These are phyloP conservation scores for Junco hyemalis DNA, from an alignment of 2,113 vertebrate species.

Conservation along the genomic window DNA sequence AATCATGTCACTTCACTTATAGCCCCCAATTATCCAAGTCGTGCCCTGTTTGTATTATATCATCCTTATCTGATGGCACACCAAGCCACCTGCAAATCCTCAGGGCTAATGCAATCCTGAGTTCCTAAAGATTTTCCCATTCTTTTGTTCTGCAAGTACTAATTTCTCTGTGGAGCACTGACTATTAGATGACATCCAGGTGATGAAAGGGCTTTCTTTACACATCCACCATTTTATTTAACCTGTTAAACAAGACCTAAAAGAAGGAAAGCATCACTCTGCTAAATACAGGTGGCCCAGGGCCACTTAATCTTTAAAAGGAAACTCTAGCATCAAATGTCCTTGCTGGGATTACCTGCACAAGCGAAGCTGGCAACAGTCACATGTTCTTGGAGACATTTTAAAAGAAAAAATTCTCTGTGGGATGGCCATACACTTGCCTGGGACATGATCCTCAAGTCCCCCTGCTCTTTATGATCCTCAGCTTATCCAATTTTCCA, in stretches of 20 bases:
- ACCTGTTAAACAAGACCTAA: background rate
- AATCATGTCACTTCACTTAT: slow-evolving; percentile 58
- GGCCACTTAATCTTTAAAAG: background rate
- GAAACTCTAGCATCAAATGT: background rate
- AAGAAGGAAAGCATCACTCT: background rate
- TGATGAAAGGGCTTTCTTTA: background rate
- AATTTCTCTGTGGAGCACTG: background rate
- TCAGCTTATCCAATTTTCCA: background rate
- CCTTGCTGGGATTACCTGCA: background rate
- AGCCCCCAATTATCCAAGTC: slow-evolving; percentile 56
- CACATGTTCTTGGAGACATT: background rate
- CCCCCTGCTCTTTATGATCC: background rate
- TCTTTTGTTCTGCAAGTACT: background rate
- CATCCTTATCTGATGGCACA: slow-evolving; percentile 26
- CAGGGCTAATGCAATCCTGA: background rate
- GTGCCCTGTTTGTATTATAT: slow-evolving; percentile 60
- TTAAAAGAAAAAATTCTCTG: background rate
- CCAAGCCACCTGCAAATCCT: background rate
- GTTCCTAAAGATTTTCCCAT: background rate
- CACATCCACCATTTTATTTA: background rate
- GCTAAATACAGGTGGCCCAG: background rate
- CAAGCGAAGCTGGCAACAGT: background rate
- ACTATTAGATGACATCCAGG: background rate
- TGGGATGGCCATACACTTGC: background rate
- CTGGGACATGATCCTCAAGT: background rate